Conservation (phyloP, 2,113 vertebrate species). For the Micronycteris hirsuta region DNA sequence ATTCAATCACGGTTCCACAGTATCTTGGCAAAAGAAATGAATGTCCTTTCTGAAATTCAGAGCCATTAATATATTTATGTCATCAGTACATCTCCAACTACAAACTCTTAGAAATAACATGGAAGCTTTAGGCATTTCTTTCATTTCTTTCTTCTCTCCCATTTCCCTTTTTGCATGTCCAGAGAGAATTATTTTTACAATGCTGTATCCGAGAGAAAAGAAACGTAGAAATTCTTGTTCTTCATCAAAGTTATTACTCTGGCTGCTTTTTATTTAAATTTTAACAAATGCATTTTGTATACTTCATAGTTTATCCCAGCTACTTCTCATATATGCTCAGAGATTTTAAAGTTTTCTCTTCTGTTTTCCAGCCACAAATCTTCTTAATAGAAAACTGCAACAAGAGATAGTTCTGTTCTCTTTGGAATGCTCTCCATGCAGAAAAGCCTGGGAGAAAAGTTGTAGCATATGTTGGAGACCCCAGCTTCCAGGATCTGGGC, state of each 20-base stretch:
- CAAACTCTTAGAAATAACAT: neutral
- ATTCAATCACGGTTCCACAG: neutral
- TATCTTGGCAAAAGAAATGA: constrained; percentile 15
- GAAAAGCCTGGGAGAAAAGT: constrained; percentile 11
- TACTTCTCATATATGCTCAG: neutral
- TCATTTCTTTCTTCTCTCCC: neutral
- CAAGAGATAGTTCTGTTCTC: constrained; percentile 29
- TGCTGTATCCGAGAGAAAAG: neutral
- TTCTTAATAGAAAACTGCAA: constrained; percentile 30
- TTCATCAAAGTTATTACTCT: neutral
- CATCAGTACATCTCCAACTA: neutral
- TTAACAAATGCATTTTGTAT: neutral
- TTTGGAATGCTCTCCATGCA: constrained; percentile 20
- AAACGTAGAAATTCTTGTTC: neutral
- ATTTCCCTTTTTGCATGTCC: neutral
- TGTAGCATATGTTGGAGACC: constrained; percentile 31
- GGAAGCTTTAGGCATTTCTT: constrained; percentile 6
- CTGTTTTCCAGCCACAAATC: neutral
- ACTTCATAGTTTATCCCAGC: neutral
- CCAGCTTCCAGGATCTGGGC: constrained; percentile 11
- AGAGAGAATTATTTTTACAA: neutral
- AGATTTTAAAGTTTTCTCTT: constrained; percentile 4
- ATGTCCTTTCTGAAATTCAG: neutral
- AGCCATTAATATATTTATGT: neutral
- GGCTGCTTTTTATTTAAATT: neutral